Evolutionary conservation across 2,888 invertebrate species (phyloP).

Genomic region (Dicycla oo): DNA sequence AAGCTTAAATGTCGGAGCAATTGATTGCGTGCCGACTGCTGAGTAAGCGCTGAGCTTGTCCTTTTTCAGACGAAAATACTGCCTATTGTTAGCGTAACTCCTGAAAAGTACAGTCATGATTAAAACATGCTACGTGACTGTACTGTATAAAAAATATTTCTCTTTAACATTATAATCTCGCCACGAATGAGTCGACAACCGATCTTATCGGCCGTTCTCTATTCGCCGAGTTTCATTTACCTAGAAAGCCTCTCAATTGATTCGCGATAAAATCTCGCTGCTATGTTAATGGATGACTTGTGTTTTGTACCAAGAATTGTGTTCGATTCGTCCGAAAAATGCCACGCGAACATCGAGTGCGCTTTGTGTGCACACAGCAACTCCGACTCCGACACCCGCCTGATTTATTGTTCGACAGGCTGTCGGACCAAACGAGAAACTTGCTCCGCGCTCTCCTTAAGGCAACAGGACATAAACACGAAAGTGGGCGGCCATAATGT

Average conservation of each 20-base stretch:
- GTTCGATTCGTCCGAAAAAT: conserved; percentile 73
- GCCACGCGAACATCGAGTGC: conserved; percentile 51
- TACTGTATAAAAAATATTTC: conserved; percentile 59
- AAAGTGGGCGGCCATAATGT: conserved; percentile 77
- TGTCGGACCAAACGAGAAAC: conserved; percentile 72
- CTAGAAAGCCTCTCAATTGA: conserved; percentile 66
- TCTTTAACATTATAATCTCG: conserved; percentile 57
- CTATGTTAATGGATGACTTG: conserved; percentile 63
- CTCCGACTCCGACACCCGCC: conserved; percentile 64
- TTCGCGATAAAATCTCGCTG: conserved; percentile 66
- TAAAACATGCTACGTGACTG: conserved; percentile 59
- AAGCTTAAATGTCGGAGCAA: conserved; percentile 10
- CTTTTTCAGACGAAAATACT: conserved; percentile 52
- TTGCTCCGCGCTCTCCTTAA: conserved; percentile 73
- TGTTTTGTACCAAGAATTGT: conserved; percentile 68
- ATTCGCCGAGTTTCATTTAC: conserved; percentile 61
- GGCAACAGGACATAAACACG: conserved; percentile 78
- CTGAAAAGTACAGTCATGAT: conserved; percentile 46
- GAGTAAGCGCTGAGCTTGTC: conserved; percentile 29
- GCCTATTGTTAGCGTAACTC: conserved; percentile 58
- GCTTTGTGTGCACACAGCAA: conserved; percentile 51
- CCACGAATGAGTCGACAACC: conserved; percentile 65
- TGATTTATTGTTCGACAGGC: conserved; percentile 73
- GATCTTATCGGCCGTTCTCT: conserved; percentile 64
- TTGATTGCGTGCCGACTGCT: not conserved